A percentile compares a stretch with the other conserved stretches of the same genome.
Evolutionary conservation across 2,888 invertebrate genomes (phyloP).

Genomic region (Caenorhabditis panamensis): DNA sequence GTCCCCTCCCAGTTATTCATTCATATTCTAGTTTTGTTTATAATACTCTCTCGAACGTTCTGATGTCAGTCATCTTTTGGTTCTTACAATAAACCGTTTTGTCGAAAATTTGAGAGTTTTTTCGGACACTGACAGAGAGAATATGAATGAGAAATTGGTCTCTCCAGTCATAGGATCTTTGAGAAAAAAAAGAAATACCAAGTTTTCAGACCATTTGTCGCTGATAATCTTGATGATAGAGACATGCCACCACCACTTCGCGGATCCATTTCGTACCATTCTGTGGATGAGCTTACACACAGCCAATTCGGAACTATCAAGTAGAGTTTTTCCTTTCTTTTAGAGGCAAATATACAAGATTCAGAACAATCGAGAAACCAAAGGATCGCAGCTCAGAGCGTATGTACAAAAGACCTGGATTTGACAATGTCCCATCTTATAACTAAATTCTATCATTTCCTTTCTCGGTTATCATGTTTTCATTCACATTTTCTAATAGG

Average conservation of each 20-base stretch:
- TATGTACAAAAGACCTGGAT: slow-evolving; percentile 79
- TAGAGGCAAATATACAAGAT: background rate
- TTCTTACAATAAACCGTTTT: slow-evolving; percentile 53
- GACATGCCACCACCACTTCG: slow-evolving; percentile 73
- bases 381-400: slow-evolving; percentile 73
- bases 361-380: slow-evolving; percentile 73
- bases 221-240: slow-evolving; percentile 78
- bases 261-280: slow-evolving; percentile 68
- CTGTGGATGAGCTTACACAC: slow-evolving; percentile 73
- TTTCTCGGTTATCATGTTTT: background rate
- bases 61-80: slow-evolving; percentile 42
- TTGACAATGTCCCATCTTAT: slow-evolving; percentile 81
- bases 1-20: slow-evolving; percentile 3
- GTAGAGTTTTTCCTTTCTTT: slow-evolving; percentile 21
- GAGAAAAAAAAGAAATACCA: too few species aligned
- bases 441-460: slow-evolving; percentile 3
- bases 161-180: too few species aligned
- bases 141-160: slow-evolving; percentile 6
- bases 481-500: slow-evolving; percentile 17
- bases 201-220: slow-evolving; percentile 80
- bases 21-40: background rate
- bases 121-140: slow-evolving; percentile 20
- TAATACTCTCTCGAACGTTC: slow-evolving; percentile 5
- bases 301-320: slow-evolving; percentile 67
- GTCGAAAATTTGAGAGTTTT: slow-evolving; percentile 34